Evolutionary conservation across 1,140 invertebrate genomes (phyloP), one percentile per base, ranked within the genome.

Genomic region (Drosophila simulans): DNA sequence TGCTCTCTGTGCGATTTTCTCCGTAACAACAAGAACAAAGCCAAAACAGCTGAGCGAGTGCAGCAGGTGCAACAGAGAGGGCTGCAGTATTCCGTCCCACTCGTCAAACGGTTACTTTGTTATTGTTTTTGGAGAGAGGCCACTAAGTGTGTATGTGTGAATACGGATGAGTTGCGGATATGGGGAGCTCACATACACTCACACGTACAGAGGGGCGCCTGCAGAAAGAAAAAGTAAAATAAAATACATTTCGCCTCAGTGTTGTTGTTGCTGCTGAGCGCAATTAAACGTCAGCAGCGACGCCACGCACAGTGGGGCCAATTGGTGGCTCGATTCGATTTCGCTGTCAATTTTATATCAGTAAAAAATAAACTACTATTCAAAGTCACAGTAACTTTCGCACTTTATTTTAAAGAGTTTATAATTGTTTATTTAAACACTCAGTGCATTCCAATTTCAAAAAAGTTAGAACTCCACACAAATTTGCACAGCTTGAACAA

Each of bases 261-360:
- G 8, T 7, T 35, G 48, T 64, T 79, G 56, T 45, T 69, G 81
- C 63, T 79, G 81, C 68, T 76, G 83, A 66, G 83, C 83, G 80
- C 83, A 89, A 89, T 89, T 88, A 71, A 83, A 83, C 83, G 66
- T 73, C 84, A 66, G 54, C 78, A 68, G 53, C 59, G 70, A 37
- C 64, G 65, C 56, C 13, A 48, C 17, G 59, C 17, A 72, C 51
- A 39, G 68, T 74, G 69, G 51, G 13, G 8, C 31, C 34, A 3
- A 51, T 10, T 11, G 2, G 8, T 31, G 13, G 13, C 13, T 37
- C 35, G 12, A 13, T 8, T 48, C 2, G n/a, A 7, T 48, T 10
- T 48, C 3, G 40, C 7, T 10, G 31, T 31, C 31, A 31, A 31
- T 7, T 31, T 1, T 8, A 31, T 31, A 8, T 8, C 31, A 31